phyloP scores from a whole-genome alignment of 2,797 vertebrate genomes.

The Atherinosoma microstoma region DNA sequence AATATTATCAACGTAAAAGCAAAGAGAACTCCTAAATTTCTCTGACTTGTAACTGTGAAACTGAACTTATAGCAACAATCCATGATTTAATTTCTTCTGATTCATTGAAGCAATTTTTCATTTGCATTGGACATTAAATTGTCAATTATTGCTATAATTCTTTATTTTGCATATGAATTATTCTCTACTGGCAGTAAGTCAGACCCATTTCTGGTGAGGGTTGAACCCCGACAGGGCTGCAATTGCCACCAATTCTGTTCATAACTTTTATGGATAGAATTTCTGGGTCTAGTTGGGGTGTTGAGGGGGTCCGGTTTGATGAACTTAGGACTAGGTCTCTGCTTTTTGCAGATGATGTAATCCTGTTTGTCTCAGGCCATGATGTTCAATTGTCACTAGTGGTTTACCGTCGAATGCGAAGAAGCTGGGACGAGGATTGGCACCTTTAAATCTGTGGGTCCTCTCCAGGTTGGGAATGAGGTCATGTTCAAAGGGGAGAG shows the following conservation, averaged over 20 bases:
- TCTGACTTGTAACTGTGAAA: slow-evolving; percentile 21
- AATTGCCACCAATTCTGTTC: background rate
- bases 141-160: background rate
- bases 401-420: background rate
- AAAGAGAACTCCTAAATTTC: slow-evolving; percentile 14
- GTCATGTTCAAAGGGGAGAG: background rate
- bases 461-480: background rate
- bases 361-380: background rate
- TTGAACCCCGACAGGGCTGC: background rate
- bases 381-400: background rate
- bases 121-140: background rate
- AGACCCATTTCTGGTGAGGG: background rate
- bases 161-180: background rate
- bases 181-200: background rate
- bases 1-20: slow-evolving; percentile 41
- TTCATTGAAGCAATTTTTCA: slow-evolving; percentile 1
- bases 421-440: background rate
- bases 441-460: background rate
- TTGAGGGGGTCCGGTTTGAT: background rate
- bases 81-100: background rate
- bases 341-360: background rate
- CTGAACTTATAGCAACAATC: slow-evolving; percentile 10
- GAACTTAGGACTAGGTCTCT: background rate
- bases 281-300: background rate
- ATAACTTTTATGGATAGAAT: background rate